Evolutionary conservation across 2,113 vertebrate genomes (phyloP), one percentile per base, ranked within the genome.

Genomic region (Oncorhynchus gorbuscha): DNA sequence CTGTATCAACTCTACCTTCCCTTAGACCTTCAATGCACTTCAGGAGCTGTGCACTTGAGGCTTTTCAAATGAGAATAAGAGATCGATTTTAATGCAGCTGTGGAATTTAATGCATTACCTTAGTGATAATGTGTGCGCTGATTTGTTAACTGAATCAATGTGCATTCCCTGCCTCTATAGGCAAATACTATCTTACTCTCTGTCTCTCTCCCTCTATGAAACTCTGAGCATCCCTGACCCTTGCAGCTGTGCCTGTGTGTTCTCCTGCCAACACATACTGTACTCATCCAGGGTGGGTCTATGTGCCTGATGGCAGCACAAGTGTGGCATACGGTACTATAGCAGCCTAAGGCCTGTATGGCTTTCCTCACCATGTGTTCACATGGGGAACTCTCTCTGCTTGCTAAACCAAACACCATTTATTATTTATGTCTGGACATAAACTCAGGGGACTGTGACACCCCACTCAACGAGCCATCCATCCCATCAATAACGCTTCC

Each of bases 371-470:
- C 83, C 83, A 86, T 81, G 80, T 83, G 85, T 79, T 81, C 74
- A 62, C 86, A 71, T 7, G 59, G 82, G 84, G 82, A 75, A n/a
- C 81, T 79, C 88, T 80, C 88, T 80, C 88, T 77, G 89, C 83
- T 81, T 88, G 88, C 76, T 83, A 92, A 93, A 86, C 88, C 86
- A 92, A 92, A 91, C 79, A 79, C 58, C 30, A 91, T 92, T 81
- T 82, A 93, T 94, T 91, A 93, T 94, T 93, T 83, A 93, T 88
- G 74, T 67, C 45, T 71, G 79, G 82, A 89, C 89, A 86, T 85
- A 90, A 89, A 88, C 90, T 80, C 88, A 71, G 28, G 88, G 84
- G 90, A 90, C 78, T 76, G 84, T 85, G 88, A 88, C 82, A 85
- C 86, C 82, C 83, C 14, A 18, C 69, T 86, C 84, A 84, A 75